Evolutionary conservation across 2,797 vertebrate genomes (phyloP), one percentile per base, ranked within the genome.

Genomic region (Caiman crocodilus): DNA sequence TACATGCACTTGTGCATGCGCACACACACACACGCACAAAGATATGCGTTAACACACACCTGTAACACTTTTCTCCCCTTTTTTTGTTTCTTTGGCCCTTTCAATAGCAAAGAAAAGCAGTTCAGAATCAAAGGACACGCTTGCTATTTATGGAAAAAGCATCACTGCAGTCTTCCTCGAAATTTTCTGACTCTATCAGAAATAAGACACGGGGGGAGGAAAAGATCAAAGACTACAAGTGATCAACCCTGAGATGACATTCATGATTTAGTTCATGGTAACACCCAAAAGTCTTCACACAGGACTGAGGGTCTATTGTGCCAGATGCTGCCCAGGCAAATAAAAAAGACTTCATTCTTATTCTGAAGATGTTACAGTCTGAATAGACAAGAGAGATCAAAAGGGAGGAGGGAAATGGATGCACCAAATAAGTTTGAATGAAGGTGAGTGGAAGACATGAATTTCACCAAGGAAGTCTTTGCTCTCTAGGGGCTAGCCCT

Each of bases 221-320:
- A 84, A 91, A 92, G 83, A 96, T 96, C 91, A 95, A 95, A 96
- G 79, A 4, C 6, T 96, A 79, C 25, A 57, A 42, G 67, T 85
- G n/a, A 86, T 56, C 93, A 93, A 85, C 85, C 82, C 61, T 75
- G 63, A 88, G 83, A 50, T 25, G 20, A 80, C 69, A 16, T 90
- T 87, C 1, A 2, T 42, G 74, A 82, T 93, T 95, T 3, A 7
- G 79, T 76, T 71, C 79, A 64, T 83, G 88, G 80, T 84, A 79
- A 64, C 0, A 0, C 61, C 91, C 88, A 85, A 90, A 80, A 0
- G 6, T 10, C 35, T 90, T 76, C 56, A 77, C 35, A 14, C 74
- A 80, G 82, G 89, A 92, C 87, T 20, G 15, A 59, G 60, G 69
- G 17, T 57, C 57, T 91, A 87, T 64, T 69, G 42, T 30, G 79